Base-by-base conservation (phyloP, 2,113 vertebrate species). In the Channa maculata region DNA sequence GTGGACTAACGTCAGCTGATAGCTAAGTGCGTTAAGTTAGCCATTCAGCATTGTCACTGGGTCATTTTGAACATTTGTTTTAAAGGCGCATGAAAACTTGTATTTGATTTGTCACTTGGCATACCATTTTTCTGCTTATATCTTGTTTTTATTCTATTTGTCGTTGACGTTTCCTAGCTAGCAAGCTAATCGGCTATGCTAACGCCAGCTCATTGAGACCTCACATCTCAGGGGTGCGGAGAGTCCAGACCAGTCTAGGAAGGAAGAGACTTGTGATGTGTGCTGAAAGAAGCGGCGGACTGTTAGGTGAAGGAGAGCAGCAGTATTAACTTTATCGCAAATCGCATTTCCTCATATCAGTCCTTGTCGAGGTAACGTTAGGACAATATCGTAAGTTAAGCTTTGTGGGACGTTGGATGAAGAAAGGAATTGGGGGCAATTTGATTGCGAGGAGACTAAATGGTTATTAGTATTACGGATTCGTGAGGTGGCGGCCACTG, bases 241-340 rank as follows among this genome's bases (percentile, higher is more conserved):
- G 85, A 81, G 79, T 77, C 65, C 65, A 39, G 68, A 61, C 67
- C 24, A 60, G 86, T 75, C 65, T 24, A 91, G 85, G 91, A 77
- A 92, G 91, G 86, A 88, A 91, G 89, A 91, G 89, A 86, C 85
- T 87, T 71, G 83, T 89, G 88, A 89, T 91, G 87, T 84, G 84
- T 79, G 77, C 77, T 33, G 80, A 50, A 75, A 75, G 76, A 87
- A 84, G 82, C 83, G 64, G 78, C 67, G 77, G 79, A 77, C 62
- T 75, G 83, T 65, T 65, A 73, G 89, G 83, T 75, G 73, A 85
- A 65, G 80, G 67, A 74, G 65, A 85, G 36, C 74, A 76, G 45
- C 71, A 71, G 70, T 75, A 69, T 77, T 90, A 80, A 72, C 51
- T 49, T 60, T 3, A 72, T 24, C 24, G 63, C 46, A 43, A 45